These are phyloP conservation scores for Microcebus griseorufus DNA, from an alignment of 2,113 vertebrate species.

Conservation along the genomic window DNA sequence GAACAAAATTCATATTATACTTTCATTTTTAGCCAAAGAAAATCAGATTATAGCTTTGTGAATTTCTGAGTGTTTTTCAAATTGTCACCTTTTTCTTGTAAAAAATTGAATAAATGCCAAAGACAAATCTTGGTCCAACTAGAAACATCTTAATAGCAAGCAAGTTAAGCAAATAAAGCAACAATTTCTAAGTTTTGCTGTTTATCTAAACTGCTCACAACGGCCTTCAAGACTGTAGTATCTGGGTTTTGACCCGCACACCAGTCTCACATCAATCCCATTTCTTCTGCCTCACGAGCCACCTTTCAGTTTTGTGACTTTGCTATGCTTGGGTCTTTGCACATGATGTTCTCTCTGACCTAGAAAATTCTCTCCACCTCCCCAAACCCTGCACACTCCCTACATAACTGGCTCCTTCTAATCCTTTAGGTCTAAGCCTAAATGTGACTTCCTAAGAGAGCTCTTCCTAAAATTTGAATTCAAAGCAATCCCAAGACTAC, in stretches of 20 bases:
- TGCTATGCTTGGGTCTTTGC: neutral
- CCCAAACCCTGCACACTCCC: neutral
- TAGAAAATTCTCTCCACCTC: neutral
- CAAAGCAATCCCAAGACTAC: neutral
- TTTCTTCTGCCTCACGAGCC: neutral
- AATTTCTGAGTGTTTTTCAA: conserved; percentile 41
- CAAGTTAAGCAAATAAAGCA: conserved; percentile 19
- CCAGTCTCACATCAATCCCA: neutral
- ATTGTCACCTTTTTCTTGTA: neutral
- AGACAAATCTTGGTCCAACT: conserved; percentile 15
- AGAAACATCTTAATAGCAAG: neutral
- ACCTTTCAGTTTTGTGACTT: neutral
- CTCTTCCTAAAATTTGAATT: conserved; percentile 9
- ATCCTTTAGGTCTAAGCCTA: neutral
- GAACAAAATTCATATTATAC: neutral
- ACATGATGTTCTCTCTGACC: neutral
- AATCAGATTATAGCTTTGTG: conserved; percentile 36
- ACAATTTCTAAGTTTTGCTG: neutral
- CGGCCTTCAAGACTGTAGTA: neutral
- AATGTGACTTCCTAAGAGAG: neutral
- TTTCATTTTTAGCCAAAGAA: conserved; percentile 20
- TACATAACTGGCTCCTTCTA: neutral
- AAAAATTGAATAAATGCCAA: conserved; percentile 29
- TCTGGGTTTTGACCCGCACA: neutral
- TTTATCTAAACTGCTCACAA: neutral